Base-by-base conservation (phyloP, 2,888 invertebrate species). In the Agrotis segetum region DNA sequence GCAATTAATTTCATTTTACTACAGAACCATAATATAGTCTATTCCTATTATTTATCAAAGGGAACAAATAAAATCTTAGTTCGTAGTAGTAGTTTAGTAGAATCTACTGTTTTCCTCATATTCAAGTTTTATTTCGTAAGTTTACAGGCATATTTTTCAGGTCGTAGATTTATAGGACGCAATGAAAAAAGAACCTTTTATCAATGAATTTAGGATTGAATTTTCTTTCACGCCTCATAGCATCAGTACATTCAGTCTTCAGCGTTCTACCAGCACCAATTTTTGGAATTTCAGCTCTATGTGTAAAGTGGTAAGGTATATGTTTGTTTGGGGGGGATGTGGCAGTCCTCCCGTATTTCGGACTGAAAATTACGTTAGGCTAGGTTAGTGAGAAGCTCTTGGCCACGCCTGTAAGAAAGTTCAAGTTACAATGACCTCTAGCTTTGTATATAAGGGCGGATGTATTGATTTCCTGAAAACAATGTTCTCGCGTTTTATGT, bases 301-400 rank as follows among this genome's bases (percentile, higher is more conserved):
- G 7, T 9, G 16, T 7, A 13, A 11, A 9, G 1, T 0, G 0
- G 17, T 63, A 19, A 50, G 40, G 53, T 63, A 14, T 34, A 24
- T 53, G 40, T 59, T 62, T 53, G 16, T 65, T 2, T 6, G 3
- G 7, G 16, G 4, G 2, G 9, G 17, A 61, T 14, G 13, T 44
- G 13, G 14, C 5, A 19, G 44, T 14, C 16, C 19, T 50, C 59
- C 11, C 50, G 44, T 60, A 24, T 34, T 58, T 62, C 40, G 40
- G n/a, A 52, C 71, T 46, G 40, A 70, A 56, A 6, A 60, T 64
- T 40, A 56, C 4, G 50, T 75, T 77, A 75, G 71, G 71, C 47
- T 77, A 75, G 75, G 75, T 77, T 77, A 77, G 75, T 71, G 40
- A 4, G 52, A 24, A 44, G 59, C 24, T 49, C 21, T 72, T 52